These are phyloP conservation scores for Aurelia sp. DNA, from an alignment of 30 jellyfish, hydroid and myxozoan species.

Conservation along the genomic window DNA sequence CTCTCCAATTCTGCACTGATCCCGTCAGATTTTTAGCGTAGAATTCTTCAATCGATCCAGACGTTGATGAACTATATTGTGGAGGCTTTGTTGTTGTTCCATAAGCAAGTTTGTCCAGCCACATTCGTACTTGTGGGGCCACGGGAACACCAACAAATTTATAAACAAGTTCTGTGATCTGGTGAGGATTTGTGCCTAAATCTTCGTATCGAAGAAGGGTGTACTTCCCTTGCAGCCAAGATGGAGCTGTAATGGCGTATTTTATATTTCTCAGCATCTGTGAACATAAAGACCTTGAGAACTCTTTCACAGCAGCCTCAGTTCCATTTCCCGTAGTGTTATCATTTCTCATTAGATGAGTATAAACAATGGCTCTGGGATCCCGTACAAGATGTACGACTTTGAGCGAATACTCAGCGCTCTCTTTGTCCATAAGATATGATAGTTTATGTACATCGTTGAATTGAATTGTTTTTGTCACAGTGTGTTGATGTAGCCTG, in stretches of 20 bases:
- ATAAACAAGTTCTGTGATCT: conserved; percentile 95
- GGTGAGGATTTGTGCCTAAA: conserved; percentile 99
- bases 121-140: conserved; percentile 99
- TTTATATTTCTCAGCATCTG: conserved; percentile 95
- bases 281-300: conserved; percentile 82
- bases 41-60: conserved; percentile 98
- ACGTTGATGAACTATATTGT: conserved; percentile 95
- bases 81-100: conserved; percentile 91
- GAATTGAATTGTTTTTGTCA: conserved; percentile 91
- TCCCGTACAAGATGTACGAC: conserved; percentile 99
- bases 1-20: conserved; percentile 98
- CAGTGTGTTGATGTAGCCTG: conserved; percentile 99
- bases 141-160: conserved; percentile 98
- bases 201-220: conserved; percentile 98
- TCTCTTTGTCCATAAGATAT: conserved; percentile 98
- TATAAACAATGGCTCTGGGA: conserved; percentile 97
- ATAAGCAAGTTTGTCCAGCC: conserved; percentile 98
- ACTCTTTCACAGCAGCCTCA: conserved; percentile 75
- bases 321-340: conserved; percentile 78
- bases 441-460: conserved; percentile 97
- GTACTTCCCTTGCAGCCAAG: conserved; percentile 99
- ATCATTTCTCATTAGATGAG: conserved; percentile 83
- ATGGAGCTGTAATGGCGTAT: conserved; percentile 99
- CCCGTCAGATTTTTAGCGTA: conserved; percentile 93
- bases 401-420: conserved; percentile 96